Evolutionary conservation across 2,797 vertebrate genomes (phyloP).

Genomic region (Mus caroli): DNA sequence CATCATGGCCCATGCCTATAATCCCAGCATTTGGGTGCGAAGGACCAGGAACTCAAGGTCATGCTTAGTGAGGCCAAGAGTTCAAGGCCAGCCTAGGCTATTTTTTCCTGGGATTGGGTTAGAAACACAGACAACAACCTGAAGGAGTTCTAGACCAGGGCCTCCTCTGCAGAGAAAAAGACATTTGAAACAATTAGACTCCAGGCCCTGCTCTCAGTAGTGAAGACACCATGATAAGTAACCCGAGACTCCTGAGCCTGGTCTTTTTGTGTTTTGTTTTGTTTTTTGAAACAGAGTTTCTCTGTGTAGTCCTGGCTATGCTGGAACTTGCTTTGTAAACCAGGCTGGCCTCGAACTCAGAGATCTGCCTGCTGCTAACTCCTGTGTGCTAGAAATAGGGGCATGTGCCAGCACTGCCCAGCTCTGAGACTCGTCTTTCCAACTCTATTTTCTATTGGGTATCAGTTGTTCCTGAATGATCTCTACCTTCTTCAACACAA

Average conservation of each 20-base stretch:
- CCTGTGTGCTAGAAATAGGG: neutral
- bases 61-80: neutral
- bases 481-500: neutral
- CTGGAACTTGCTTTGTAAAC: neutral
- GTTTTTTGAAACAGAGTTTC: neutral
- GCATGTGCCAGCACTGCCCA: neutral
- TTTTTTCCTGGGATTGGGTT: slow-evolving; percentile 1
- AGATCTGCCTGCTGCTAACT: neutral
- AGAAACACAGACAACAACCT: neutral
- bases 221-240: neutral
- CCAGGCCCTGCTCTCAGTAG: neutral
- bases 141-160: neutral
- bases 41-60: neutral
- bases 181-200: neutral
- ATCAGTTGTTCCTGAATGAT: slow-evolving; percentile 27
- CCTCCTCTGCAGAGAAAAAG: neutral
- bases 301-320: neutral
- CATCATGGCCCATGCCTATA: neutral
- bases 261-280: neutral
- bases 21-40: no score
- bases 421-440: neutral
- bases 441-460: slow-evolving; percentile 6
- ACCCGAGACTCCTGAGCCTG: neutral
- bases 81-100: neutral
- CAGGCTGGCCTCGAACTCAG: neutral